phyloP scores from a whole-genome alignment of 2,888 invertebrate genomes.

The Limnephilus marmoratus region DNA sequence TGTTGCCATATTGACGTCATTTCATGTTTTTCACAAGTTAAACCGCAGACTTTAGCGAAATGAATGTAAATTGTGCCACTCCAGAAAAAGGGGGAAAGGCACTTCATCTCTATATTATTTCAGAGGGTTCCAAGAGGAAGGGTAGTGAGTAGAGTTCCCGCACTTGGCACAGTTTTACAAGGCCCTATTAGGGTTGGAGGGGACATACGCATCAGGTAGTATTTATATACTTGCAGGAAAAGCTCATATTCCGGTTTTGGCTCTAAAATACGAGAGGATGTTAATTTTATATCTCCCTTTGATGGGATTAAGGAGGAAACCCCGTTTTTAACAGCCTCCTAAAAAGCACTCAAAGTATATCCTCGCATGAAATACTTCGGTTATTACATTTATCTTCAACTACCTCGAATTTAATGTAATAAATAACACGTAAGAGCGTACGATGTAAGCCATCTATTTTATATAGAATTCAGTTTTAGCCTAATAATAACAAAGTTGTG shows the following conservation, averaged over 20 bases:
- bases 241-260: background rate
- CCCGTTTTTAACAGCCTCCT: background rate
- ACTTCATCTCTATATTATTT: background rate
- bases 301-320: background rate
- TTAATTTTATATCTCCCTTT: background rate
- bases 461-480: too few species aligned
- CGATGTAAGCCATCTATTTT: background rate
- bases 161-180: background rate
- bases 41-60: background rate
- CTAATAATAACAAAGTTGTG: too few species aligned
- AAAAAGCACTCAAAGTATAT: slow-evolving; percentile 2
- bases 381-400: background rate
- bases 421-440: background rate
- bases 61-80: background rate
- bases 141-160: background rate
- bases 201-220: background rate
- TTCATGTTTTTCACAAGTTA: background rate
- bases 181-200: background rate
- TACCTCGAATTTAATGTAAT: background rate
- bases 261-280: background rate
- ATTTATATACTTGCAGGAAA: background rate
- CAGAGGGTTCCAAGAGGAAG: background rate
- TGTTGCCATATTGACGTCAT: background rate
- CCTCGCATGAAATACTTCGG: background rate
- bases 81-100: background rate